Conservation (phyloP, 2,113 vertebrate species). For the Atherinomorus stipes region DNA sequence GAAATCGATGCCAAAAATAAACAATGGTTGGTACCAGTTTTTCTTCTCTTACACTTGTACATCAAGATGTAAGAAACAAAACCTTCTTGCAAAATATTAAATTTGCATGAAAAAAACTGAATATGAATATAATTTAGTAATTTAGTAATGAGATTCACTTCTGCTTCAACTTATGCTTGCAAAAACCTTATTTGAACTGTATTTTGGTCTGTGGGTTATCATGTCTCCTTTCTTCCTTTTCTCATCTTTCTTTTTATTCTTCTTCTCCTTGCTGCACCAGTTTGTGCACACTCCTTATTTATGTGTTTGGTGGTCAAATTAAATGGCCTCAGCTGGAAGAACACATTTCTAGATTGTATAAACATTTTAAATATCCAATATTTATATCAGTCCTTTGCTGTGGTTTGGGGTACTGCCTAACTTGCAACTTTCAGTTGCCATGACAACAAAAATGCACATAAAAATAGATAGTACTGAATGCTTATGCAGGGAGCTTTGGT, state of each 20-base stretch:
- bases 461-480: slow-evolving; percentile 4
- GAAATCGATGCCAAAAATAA: not conserved
- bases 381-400: slow-evolving; percentile 7
- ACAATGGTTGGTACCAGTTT: no score
- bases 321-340: slow-evolving; percentile 9
- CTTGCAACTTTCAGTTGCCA: slow-evolving; percentile 41
- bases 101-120: no score
- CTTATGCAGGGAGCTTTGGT: not conserved
- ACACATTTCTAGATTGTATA: slow-evolving; percentile 6
- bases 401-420: slow-evolving; percentile 10
- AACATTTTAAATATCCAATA: slow-evolving; percentile 22
- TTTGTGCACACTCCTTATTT: slow-evolving; percentile 3
- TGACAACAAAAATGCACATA: slow-evolving; percentile 28
- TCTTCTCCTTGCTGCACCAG: not conserved
- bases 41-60: no score
- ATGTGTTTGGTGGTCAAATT: slow-evolving; percentile 11
- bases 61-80: not conserved
- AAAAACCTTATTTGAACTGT: not conserved
- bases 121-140: not conserved
- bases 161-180: slow-evolving; percentile 1
- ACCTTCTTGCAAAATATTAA: slow-evolving; percentile 30
- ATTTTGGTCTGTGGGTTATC: slow-evolving; percentile 18
- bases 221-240: slow-evolving; percentile 3
- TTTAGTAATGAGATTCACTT: not conserved
- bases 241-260: slow-evolving; percentile 2